Percentiles rank a stretch among this genome's conserved stretches.
Conservation (phyloP, 1,140 invertebrate species). For the Steinernema khuongi region DNA sequence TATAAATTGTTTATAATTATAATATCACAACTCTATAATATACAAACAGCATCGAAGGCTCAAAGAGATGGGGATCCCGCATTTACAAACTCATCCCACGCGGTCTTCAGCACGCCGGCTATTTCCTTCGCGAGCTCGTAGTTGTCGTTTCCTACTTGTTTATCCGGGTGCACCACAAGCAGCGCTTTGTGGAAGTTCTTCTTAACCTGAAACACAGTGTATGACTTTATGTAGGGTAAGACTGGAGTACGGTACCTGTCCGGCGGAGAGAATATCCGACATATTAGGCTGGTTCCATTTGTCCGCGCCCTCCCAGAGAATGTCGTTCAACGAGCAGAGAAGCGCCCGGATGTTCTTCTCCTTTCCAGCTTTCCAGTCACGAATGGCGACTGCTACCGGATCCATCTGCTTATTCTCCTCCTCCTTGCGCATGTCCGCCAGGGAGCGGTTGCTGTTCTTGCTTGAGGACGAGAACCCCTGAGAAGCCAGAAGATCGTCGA, state of each 20-base stretch:
- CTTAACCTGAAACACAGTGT: slow-evolving; percentile 64
- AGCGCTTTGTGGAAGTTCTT: slow-evolving; percentile 91
- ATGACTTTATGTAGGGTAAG: neutral
- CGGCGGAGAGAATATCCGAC: slow-evolving; percentile 79
- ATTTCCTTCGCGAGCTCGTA: slow-evolving; percentile 74
- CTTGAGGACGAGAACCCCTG: slow-evolving; percentile 45
- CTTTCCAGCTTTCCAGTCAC: slow-evolving; percentile 86
- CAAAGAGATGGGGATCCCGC: neutral
- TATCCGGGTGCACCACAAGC: slow-evolving; percentile 93
- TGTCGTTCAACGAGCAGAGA: slow-evolving; percentile 82
- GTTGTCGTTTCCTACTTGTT: slow-evolving; percentile 64
- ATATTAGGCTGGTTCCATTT: slow-evolving; percentile 87
- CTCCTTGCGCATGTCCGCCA: slow-evolving; percentile 44
- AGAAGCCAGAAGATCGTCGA: slow-evolving; percentile 47
- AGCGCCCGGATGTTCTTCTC: slow-evolving; percentile 90
- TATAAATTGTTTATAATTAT: no score
- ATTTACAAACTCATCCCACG: neutral
- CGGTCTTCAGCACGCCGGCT: neutral
- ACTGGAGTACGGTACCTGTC: slow-evolving; percentile 69
- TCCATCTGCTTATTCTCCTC: slow-evolving; percentile 47
- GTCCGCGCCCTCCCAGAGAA: slow-evolving; percentile 81
- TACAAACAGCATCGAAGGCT: no score
- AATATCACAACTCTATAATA: no score
- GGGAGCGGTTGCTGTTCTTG: slow-evolving; percentile 39
- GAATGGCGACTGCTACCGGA: slow-evolving; percentile 60